Conservation (phyloP, 1,140 invertebrate genomes). For the Trichomalopsis sarcophagae region DNA sequence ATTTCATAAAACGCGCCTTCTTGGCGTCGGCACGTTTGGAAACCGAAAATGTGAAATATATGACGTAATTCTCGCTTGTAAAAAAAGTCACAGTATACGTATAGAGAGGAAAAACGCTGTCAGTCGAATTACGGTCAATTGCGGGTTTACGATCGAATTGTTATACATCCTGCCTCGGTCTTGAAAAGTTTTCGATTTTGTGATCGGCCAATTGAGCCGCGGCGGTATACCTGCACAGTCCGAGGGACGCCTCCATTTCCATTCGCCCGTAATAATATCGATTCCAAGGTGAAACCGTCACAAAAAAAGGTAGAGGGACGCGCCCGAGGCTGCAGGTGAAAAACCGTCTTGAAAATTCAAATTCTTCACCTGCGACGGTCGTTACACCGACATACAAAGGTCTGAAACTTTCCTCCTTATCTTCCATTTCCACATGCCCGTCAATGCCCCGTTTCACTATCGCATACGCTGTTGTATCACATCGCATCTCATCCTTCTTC, state of each 20-base stretch:
- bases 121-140: conserved; percentile 28
- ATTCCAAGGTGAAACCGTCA: conserved; percentile 6
- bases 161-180: background rate
- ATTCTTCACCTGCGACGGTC: background rate
- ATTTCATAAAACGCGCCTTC: background rate
- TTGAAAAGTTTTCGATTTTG: conserved; percentile 29
- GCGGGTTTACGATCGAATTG: conserved; percentile 22
- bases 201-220: conserved; percentile 17
- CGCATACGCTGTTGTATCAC: background rate
- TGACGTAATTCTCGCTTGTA: background rate
- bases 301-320: background rate
- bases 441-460: background rate
- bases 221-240: conserved; percentile 20
- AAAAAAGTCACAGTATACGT: no score
- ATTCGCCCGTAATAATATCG: background rate
- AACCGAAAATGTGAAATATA: conserved; percentile 2
- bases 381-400: background rate
- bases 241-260: conserved; percentile 17
- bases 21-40: background rate
- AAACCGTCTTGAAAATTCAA: background rate
- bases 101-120: conserved; percentile 20
- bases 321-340: background rate
- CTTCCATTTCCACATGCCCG: background rate
- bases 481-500: conserved; percentile 2
- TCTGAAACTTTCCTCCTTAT: background rate